Evolutionary conservation across 1,140 invertebrate genomes (phyloP).

Genomic region (Drosophila tropicalis): DNA sequence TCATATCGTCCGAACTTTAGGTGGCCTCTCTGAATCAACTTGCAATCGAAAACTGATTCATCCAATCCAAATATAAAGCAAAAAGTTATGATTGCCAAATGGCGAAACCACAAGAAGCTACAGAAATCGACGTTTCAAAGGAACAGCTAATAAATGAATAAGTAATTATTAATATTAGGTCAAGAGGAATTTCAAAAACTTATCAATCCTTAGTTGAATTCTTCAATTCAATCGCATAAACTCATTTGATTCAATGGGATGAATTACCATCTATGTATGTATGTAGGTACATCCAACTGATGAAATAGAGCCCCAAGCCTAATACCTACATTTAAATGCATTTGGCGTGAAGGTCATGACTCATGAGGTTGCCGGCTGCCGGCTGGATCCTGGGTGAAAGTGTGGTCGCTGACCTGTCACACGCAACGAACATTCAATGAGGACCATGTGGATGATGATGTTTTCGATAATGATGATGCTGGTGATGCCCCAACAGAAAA

Average conservation of each 20-base stretch:
- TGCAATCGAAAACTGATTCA: neutral
- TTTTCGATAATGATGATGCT: constrained; percentile 42
- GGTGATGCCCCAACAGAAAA: constrained; percentile 32
- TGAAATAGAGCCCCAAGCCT: too few species aligned
- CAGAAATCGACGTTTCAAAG: too few species aligned
- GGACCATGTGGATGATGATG: constrained; percentile 36
- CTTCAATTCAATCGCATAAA: too few species aligned
- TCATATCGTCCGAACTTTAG: neutral
- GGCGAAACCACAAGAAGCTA: too few species aligned
- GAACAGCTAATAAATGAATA: too few species aligned
- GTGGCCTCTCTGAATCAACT: neutral
- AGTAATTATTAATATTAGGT: too few species aligned
- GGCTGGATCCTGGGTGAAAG: constrained; percentile 31
- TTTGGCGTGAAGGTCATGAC: constrained; percentile 51
- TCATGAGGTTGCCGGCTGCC: constrained; percentile 30
- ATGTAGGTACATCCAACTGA: too few species aligned
- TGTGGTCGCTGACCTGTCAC: constrained; percentile 38
- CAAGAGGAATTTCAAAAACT: too few species aligned
- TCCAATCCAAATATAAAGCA: neutral
- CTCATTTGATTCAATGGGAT: too few species aligned
- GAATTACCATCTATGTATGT: too few species aligned
- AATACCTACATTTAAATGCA: neutral
- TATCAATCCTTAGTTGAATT: too few species aligned
- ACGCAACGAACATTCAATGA: constrained; percentile 47
- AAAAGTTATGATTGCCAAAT: too few species aligned